Percentiles rank a stretch among this genome's conserved stretches.
Evolutionary conservation across 2,113 vertebrate species (phyloP).

Genomic region (Hystrix brachyura): DNA sequence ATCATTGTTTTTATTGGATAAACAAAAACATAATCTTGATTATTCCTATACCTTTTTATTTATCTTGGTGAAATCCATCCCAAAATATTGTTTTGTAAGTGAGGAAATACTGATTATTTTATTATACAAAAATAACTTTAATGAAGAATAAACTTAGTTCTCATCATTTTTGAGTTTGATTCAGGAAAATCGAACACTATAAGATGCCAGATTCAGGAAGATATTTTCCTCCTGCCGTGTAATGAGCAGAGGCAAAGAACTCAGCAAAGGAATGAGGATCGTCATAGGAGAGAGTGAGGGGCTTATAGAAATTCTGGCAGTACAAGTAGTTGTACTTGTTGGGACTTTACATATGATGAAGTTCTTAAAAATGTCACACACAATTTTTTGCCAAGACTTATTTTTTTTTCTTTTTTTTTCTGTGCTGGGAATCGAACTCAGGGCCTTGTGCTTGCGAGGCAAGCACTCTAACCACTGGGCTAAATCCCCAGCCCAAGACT

Average conservation of each 20-base stretch:
- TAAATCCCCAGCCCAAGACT: background rate
- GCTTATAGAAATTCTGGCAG: background rate
- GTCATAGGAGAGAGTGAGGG: background rate
- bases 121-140: background rate
- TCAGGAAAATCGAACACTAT: background rate
- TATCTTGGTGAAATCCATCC: background rate
- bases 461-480: too few relatives aligned
- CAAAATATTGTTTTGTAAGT: background rate
- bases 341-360: background rate
- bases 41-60: background rate
- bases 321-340: background rate
- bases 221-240: background rate
- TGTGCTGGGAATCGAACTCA: too few relatives aligned
- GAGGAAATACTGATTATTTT: background rate
- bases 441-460: too few relatives aligned
- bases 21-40: background rate
- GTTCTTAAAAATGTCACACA: background rate
- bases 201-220: background rate
- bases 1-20: background rate
- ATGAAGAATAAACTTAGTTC: background rate
- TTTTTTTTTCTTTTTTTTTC: background rate
- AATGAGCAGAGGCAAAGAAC: slow-evolving; percentile 39
- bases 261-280: slow-evolving; percentile 52
- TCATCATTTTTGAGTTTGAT: background rate
- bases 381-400: background rate